phyloP scores from a whole-genome alignment of 2,113 vertebrate species.

The Paratilapia polleni region DNA sequence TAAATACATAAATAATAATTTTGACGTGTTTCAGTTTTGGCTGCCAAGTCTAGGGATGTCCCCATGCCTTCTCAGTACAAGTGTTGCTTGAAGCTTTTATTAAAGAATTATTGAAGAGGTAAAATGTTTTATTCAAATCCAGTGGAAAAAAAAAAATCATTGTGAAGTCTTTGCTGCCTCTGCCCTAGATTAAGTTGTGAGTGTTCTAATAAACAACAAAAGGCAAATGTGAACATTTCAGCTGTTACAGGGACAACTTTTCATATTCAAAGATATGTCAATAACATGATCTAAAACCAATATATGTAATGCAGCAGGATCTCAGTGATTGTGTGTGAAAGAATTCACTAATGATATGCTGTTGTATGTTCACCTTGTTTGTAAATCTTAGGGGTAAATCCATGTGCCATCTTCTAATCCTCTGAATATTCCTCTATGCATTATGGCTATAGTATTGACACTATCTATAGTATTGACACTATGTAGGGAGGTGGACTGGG shows the following conservation, averaged over 20 bases:
- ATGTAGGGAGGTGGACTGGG: background rate
- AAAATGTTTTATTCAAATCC: conserved; percentile 69
- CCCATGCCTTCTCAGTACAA: conserved; percentile 10
- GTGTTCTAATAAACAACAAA: conserved; percentile 44
- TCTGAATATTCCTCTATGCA: conserved; percentile 11
- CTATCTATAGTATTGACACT: conserved; percentile 29
- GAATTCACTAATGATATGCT: conserved; percentile 2
- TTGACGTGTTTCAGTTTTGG: conserved; percentile 13
- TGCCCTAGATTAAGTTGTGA: conserved; percentile 54
- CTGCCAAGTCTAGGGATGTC: conserved; percentile 24
- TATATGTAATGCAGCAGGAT: background rate
- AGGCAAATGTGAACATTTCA: conserved; percentile 19
- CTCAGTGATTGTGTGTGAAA: too few relatives aligned
- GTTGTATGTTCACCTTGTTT: conserved; percentile 16
- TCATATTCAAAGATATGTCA: conserved; percentile 18
- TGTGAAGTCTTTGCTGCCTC: conserved; percentile 30
- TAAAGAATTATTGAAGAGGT: conserved; percentile 60
- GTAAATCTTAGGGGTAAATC: conserved; percentile 21
- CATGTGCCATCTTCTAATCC: background rate
- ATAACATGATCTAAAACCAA: conserved; percentile 2
- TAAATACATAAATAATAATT: background rate
- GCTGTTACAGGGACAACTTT: conserved; percentile 4
- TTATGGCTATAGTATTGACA: conserved; percentile 32
- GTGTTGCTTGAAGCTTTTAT: conserved; percentile 35
- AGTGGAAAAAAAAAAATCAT: background rate